Percentiles rank a stretch among this genome's conserved stretches.
These are phyloP conservation scores for Cepaea hortensis DNA, from an alignment of 2,888 invertebrate genomes.

Conservation along the genomic window DNA sequence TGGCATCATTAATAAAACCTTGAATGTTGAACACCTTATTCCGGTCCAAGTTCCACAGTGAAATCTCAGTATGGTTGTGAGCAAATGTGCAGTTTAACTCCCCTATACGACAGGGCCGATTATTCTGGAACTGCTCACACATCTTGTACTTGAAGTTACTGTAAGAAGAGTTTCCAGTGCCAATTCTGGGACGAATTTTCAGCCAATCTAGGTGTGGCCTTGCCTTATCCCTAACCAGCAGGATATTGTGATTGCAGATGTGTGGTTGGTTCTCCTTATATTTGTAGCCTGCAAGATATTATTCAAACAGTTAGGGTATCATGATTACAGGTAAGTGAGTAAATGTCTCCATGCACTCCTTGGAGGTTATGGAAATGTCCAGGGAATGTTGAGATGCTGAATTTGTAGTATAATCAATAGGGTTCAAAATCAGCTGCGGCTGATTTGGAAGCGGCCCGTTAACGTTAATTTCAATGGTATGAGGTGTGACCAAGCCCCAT, in stretches of 20 bases:
- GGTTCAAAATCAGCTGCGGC: no score
- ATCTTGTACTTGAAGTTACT: slow-evolving; percentile 52
- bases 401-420: no score
- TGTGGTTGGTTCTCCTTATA: slow-evolving; percentile 56
- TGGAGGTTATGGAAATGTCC: no score
- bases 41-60: slow-evolving; percentile 67
- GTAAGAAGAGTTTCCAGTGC: slow-evolving; percentile 2
- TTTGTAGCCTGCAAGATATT: slow-evolving; percentile 54
- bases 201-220: slow-evolving; percentile 62
- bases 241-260: slow-evolving; percentile 59
- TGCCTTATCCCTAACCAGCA: slow-evolving; percentile 60
- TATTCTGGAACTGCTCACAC: slow-evolving; percentile 63
- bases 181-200: slow-evolving; percentile 60
- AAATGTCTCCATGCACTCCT: no score
- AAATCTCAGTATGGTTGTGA: slow-evolving; percentile 63
- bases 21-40: slow-evolving; percentile 60
- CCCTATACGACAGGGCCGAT: slow-evolving; percentile 60
- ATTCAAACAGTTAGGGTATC: neutral
- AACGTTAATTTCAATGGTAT: no score
- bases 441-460: no score
- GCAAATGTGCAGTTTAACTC: slow-evolving; percentile 68
- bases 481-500: no score
- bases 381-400: no score
- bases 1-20: slow-evolving; percentile 61
- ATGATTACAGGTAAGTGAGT: no score